Percentiles rank a stretch among this genome's conserved stretches.
Conservation (phyloP, 2,888 invertebrate species). For the Limnephilus auricula region DNA sequence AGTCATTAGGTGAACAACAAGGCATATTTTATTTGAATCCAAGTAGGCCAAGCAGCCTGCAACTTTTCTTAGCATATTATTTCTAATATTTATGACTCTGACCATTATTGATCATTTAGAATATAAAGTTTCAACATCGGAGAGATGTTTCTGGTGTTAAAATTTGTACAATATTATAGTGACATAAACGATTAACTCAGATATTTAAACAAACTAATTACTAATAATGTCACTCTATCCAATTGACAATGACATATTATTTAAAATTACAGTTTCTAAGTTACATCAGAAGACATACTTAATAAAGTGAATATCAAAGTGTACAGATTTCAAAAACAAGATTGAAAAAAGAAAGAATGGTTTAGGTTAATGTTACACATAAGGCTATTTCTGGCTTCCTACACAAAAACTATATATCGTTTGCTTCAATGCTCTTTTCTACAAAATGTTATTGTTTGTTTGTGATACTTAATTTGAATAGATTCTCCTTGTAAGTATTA, state of each 20-base stretch:
- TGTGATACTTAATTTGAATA: background rate
- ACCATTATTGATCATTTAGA: slow-evolving; percentile 56
- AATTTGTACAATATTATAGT: slow-evolving; percentile 57
- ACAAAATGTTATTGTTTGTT: background rate
- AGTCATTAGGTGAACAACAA: slow-evolving; percentile 36
- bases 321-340: slow-evolving; percentile 16
- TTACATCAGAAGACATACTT: slow-evolving; percentile 25
- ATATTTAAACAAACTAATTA: slow-evolving; percentile 11
- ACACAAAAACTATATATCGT: slow-evolving; percentile 4
- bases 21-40: slow-evolving; percentile 55
- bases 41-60: slow-evolving; percentile 58
- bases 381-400: slow-evolving; percentile 51
- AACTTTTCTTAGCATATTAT: slow-evolving; percentile 53
- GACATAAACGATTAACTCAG: slow-evolving; percentile 6
- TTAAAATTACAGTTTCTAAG: slow-evolving; percentile 2
- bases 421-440: background rate
- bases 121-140: slow-evolving; percentile 54
- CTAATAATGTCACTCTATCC: slow-evolving; percentile 23
- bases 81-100: slow-evolving; percentile 48
- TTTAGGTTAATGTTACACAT: slow-evolving; percentile 43
- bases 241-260: slow-evolving; percentile 41
- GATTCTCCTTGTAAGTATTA: background rate
- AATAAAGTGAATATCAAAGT: slow-evolving; percentile 21
- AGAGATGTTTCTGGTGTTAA: slow-evolving; percentile 57
- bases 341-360: slow-evolving; percentile 40